Evolutionary conservation across 2,888 invertebrate genomes (phyloP).

Genomic region (Andricus quercusramuli): DNA sequence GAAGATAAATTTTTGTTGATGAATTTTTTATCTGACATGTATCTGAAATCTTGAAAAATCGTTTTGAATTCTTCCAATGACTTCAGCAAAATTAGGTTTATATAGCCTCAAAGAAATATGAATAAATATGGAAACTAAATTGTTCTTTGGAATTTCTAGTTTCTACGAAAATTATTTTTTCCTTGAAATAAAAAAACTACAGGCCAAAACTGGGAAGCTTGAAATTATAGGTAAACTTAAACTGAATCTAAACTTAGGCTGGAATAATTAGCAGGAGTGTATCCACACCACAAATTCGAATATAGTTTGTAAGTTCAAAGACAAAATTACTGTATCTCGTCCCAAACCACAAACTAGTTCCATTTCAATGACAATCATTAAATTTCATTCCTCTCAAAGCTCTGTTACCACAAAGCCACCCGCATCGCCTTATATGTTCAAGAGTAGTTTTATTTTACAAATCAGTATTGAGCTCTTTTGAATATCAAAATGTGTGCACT

Average conservation of each 20-base stretch:
- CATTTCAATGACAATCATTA: not conserved
- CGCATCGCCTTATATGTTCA: not conserved
- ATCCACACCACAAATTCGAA: not conserved
- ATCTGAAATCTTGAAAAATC: too few species aligned
- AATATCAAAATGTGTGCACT: not conserved
- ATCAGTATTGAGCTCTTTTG: not conserved
- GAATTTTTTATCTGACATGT: too few species aligned
- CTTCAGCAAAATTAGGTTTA: too few species aligned
- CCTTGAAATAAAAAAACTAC: not conserved
- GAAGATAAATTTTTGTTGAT: too few species aligned
- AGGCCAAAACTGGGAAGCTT: not conserved
- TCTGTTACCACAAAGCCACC: not conserved
- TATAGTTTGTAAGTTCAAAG: not conserved
- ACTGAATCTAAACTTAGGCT: not conserved
- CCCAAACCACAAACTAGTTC: not conserved
- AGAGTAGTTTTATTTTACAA: not conserved
- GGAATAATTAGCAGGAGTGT: not conserved
- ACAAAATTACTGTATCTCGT: not conserved
- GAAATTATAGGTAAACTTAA: not conserved
- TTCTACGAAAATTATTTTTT: too few species aligned
- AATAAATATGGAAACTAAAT: too few species aligned
- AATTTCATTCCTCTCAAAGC: not conserved
- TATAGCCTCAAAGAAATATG: too few species aligned
- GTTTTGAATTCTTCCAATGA: too few species aligned
- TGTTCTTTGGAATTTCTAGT: too few species aligned